Conservation (phyloP, 2,888 invertebrate species). For the Philonicus albiceps region DNA sequence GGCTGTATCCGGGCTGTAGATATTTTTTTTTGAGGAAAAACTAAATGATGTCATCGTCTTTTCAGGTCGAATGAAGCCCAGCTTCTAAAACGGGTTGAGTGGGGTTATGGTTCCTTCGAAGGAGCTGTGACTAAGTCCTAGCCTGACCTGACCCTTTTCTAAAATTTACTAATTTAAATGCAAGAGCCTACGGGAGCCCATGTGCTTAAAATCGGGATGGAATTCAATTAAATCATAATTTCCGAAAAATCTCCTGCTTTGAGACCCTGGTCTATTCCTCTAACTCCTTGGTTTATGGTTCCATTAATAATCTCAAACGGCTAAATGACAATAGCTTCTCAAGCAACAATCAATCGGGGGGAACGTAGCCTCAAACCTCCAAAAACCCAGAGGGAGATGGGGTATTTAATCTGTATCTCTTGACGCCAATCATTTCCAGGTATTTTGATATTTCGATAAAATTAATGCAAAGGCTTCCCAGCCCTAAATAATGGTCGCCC, state of each 20-base stretch:
- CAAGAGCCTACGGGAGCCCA: background rate
- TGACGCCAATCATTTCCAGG: constrained; percentile 3
- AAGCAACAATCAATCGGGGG: background rate
- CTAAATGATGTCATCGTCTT: background rate
- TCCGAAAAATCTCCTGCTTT: constrained; percentile 2
- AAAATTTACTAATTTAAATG: constrained; percentile 25
- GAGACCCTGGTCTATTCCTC: background rate
- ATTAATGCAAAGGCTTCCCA: constrained; percentile 6
- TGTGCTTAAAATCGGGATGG: background rate
- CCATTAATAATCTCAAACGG: background rate
- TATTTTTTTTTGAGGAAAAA: background rate
- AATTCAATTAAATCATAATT: constrained; percentile 32
- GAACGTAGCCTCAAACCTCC: background rate
- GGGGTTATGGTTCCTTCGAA: background rate
- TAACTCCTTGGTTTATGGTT: background rate
- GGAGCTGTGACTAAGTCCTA: background rate
- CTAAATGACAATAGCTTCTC: background rate
- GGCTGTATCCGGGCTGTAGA: background rate
- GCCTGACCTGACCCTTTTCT: background rate
- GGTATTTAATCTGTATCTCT: constrained; percentile 3
- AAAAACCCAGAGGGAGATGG: background rate
- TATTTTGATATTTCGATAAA: constrained; percentile 15
- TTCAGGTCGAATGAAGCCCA: background rate
- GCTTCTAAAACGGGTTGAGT: background rate
- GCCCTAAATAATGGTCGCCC: background rate